Conservation (phyloP, 2,888 invertebrate genomes). For the Calliphora vomitoria region DNA sequence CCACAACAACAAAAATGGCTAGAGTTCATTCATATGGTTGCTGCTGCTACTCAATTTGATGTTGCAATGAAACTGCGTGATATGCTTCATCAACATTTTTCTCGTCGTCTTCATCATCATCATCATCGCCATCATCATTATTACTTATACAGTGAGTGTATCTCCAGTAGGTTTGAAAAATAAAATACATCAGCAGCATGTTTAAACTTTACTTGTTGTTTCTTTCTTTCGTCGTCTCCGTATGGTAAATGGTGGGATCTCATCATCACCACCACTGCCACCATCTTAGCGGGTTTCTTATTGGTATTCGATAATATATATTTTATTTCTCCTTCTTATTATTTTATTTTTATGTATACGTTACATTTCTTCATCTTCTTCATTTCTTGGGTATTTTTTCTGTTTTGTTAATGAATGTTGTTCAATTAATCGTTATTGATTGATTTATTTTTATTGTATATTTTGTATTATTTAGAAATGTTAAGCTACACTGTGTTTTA, state of each 20-base stretch:
- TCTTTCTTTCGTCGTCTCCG: conserved; percentile 64
- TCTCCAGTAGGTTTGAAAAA: conserved; percentile 62
- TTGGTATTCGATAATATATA: conserved; percentile 53
- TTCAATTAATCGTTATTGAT: conserved; percentile 80
- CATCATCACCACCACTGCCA: conserved; percentile 43
- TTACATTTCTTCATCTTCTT: conserved; percentile 18
- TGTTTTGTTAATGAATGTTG: conserved; percentile 73
- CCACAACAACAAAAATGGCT: neutral
- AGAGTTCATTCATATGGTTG: conserved; percentile 53
- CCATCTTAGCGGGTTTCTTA: conserved; percentile 62
- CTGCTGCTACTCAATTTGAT: conserved; percentile 75
- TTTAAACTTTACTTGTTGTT: conserved; percentile 65
- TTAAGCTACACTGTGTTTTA: neutral
- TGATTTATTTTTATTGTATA: conserved; percentile 80
- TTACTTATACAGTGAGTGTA: conserved; percentile 18
- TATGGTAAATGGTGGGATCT: conserved; percentile 49
- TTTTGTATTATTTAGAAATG: conserved; percentile 32
- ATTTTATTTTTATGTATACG: conserved; percentile 14
- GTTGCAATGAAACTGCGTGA: conserved; percentile 74
- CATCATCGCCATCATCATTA: conserved; percentile 49
- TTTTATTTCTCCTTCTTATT: conserved; percentile 40
- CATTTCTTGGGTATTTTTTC: neutral
- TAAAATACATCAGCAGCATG: conserved; percentile 66
- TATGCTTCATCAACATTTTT: conserved; percentile 62
- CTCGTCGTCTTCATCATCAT: conserved; percentile 33